These are phyloP conservation scores for Leucania comma DNA, from an alignment of 2,888 invertebrate species.

Conservation along the genomic window DNA sequence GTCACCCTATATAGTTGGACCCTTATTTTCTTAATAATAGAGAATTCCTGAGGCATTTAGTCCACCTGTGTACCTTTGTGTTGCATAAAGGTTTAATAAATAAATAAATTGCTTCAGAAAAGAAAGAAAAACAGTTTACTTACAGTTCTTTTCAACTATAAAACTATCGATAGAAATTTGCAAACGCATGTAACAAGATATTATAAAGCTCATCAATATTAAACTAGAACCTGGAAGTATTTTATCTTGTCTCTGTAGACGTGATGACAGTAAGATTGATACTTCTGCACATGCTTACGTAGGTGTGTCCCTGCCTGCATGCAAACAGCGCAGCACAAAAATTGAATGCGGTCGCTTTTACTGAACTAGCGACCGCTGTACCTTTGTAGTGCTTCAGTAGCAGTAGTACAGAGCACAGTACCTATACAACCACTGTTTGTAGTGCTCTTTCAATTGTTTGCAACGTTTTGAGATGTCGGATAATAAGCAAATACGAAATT, in stretches of 20 bases:
- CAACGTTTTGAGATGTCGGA: neutral
- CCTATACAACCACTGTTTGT: neutral
- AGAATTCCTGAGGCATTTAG: too few species aligned
- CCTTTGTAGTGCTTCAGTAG: neutral
- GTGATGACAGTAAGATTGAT: neutral
- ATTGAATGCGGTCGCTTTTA: conserved; percentile 21
- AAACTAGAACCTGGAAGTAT: neutral
- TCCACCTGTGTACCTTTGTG: too few species aligned
- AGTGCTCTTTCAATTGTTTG: neutral
- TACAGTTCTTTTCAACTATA: too few species aligned
- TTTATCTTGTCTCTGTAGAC: neutral
- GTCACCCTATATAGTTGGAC: too few species aligned
- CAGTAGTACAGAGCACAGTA: neutral
- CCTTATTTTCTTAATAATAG: too few species aligned
- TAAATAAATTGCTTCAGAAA: too few species aligned
- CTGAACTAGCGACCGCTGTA: neutral
- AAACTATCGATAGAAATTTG: neutral
- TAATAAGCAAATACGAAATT: neutral
- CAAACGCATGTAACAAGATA: neutral
- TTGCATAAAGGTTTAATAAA: too few species aligned
- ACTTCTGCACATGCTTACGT: neutral
- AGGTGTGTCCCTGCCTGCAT: neutral
- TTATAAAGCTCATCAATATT: neutral
- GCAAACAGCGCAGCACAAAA: conserved; percentile 16
- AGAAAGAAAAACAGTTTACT: too few species aligned